Percentiles rank a stretch among this genome's conserved stretches.
Evolutionary conservation across 1,140 invertebrate genomes (phyloP).

Genomic region (Neuroterus valhalla): DNA sequence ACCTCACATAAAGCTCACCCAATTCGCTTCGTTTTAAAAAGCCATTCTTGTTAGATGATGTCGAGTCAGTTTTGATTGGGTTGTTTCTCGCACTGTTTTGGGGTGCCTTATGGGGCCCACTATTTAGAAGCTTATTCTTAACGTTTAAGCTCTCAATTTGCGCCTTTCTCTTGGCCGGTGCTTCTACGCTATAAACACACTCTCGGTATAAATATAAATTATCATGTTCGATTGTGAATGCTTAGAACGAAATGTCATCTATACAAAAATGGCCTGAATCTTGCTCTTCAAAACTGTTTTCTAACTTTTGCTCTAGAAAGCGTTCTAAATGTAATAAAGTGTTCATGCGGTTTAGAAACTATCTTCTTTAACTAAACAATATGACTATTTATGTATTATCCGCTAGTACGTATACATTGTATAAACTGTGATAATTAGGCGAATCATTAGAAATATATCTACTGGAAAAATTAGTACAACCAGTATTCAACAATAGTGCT

Average conservation of each 20-base stretch:
- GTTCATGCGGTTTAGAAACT: background rate
- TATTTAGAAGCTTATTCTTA: conserved; percentile 72
- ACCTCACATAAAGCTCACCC: conserved; percentile 75
- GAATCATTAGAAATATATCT: no score
- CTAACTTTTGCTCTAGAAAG: background rate
- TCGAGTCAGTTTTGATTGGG: conserved; percentile 63
- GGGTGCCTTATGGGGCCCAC: conserved; percentile 66
- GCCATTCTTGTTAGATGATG: conserved; percentile 70
- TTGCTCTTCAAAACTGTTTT: conserved; percentile 4
- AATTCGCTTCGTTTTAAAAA: conserved; percentile 74
- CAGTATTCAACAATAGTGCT: no score
- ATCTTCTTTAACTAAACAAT: no score
- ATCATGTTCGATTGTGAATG: background rate
- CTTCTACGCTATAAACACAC: conserved; percentile 72
- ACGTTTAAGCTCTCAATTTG: conserved; percentile 66
- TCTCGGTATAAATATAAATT: conserved; percentile 59
- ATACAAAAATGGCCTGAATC: conserved; percentile 23
- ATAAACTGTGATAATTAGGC: no score
- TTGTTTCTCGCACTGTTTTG: conserved; percentile 64
- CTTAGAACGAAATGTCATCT: background rate
- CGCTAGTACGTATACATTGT: no score
- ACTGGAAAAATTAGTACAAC: no score
- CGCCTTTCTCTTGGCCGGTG: conserved; percentile 67
- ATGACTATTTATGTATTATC: no score
- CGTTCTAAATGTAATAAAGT: background rate